phyloP scores from a whole-genome alignment of 2,797 vertebrate genomes.

The Rhincodon typus region DNA sequence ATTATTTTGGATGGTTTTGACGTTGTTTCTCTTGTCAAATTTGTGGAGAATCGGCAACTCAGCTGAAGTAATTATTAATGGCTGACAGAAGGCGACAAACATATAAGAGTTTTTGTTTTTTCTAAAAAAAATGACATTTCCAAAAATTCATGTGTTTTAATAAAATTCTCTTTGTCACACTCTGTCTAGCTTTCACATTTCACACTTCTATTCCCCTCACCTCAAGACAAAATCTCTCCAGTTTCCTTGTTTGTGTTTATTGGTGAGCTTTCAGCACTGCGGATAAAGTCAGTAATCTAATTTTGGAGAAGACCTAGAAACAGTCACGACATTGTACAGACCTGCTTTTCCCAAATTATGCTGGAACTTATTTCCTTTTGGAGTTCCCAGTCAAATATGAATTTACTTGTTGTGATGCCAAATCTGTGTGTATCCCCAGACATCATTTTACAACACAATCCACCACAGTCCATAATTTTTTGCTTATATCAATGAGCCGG shows the following conservation, averaged over 20 bases:
- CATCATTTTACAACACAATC: slow-evolving; percentile 18
- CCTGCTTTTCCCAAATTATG: background rate
- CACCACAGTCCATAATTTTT: background rate
- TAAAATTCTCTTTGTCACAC: background rate
- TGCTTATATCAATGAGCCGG: background rate
- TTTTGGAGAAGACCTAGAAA: background rate
- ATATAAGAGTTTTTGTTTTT: background rate
- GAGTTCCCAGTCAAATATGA: slow-evolving; percentile 23
- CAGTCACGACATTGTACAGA: background rate
- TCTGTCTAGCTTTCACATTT: background rate
- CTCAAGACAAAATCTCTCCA: background rate
- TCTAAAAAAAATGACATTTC: background rate
- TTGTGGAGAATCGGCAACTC: background rate
- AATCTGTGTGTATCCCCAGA: background rate
- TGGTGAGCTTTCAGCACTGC: slow-evolving; percentile 6
- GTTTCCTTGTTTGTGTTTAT: slow-evolving; percentile 25
- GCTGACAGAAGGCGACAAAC: background rate
- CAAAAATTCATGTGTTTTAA: background rate
- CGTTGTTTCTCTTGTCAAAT: background rate
- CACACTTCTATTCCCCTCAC: background rate
- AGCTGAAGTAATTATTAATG: background rate
- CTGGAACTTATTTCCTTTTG: slow-evolving; percentile 14
- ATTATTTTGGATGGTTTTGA: background rate
- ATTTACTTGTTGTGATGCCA: slow-evolving; percentile 5
- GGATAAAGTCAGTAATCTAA: background rate